Conservation (phyloP, 2,113 vertebrate species). For the Cichladusa arquata region DNA sequence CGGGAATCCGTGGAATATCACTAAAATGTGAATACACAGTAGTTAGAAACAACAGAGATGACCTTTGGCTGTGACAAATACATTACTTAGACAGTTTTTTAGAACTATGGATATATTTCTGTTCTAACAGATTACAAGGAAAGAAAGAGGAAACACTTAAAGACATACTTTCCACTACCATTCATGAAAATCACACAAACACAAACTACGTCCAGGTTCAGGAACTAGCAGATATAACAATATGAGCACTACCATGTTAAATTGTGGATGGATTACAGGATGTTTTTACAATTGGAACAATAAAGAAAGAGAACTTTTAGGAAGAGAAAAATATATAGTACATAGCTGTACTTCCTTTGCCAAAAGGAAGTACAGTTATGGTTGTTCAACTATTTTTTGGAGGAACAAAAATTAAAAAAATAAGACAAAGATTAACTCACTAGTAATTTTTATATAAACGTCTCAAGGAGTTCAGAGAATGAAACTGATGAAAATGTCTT, state of each 20-base stretch:
- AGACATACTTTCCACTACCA: not conserved
- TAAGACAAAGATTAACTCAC: slow-evolving; percentile 76
- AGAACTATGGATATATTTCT: not conserved
- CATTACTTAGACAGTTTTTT: not conserved
- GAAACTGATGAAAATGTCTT: slow-evolving; percentile 81
- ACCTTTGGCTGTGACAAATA: not conserved
- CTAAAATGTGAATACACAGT: slow-evolving; percentile 73
- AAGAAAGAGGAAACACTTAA: not conserved
- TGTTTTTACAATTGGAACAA: slow-evolving; percentile 64
- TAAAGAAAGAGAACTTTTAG: not conserved
- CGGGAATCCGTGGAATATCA: slow-evolving; percentile 95
- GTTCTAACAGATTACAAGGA: not conserved
- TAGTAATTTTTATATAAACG: slow-evolving; percentile 86
- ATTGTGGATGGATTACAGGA: slow-evolving; percentile 34
- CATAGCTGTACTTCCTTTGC: not conserved
- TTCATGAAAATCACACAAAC: slow-evolving; percentile 10
- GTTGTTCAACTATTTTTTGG: not conserved
- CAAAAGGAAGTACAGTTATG: slow-evolving; percentile 11
- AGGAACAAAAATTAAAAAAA: slow-evolving; percentile 32
- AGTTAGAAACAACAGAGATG: not conserved
- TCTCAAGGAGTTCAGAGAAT: slow-evolving; percentile 88
- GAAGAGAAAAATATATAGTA: not conserved
- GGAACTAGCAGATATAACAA: slow-evolving; percentile 5
- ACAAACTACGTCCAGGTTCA: slow-evolving; percentile 2
- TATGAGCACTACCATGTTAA: slow-evolving; percentile 38